Evolutionary conservation across 2,888 invertebrate species (phyloP).

Genomic region (Idaea biselata): DNA sequence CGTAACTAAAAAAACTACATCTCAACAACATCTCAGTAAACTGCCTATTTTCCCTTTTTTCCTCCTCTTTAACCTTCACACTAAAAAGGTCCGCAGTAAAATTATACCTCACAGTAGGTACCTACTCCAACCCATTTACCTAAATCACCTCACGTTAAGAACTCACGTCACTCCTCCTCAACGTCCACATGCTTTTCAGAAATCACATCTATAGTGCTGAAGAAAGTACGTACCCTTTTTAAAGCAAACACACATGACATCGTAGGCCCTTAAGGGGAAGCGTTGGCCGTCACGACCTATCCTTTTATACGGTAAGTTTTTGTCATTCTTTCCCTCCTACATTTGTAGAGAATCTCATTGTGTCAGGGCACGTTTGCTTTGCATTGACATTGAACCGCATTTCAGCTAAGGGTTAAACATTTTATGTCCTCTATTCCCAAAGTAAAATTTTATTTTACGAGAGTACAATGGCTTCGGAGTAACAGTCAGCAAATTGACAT

Average conservation of each 20-base stretch:
- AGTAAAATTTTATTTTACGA: constrained; percentile 31
- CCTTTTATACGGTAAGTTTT: constrained; percentile 66
- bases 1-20: background rate
- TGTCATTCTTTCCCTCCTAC: constrained; percentile 59
- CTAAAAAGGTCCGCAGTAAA: constrained; percentile 23
- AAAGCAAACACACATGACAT: constrained; percentile 75
- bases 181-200: constrained; percentile 56
- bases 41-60: constrained; percentile 6
- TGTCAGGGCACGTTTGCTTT: constrained; percentile 54
- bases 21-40: background rate
- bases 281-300: constrained; percentile 57
- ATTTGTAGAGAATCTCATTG: constrained; percentile 54
- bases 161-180: constrained; percentile 60
- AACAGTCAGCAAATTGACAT: constrained; percentile 28
- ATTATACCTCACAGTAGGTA: constrained; percentile 24
- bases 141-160: constrained; percentile 53
- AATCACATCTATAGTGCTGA: constrained; percentile 48
- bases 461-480: constrained; percentile 26
- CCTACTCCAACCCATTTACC: constrained; percentile 49
- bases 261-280: constrained; percentile 44
- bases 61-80: constrained; percentile 8
- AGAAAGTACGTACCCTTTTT: constrained; percentile 62
- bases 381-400: constrained; percentile 58
- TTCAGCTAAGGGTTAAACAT: constrained; percentile 47
- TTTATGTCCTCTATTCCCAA: constrained; percentile 36